Conservation (phyloP, 2,113 vertebrate species). For the Oriolus oriolus region DNA sequence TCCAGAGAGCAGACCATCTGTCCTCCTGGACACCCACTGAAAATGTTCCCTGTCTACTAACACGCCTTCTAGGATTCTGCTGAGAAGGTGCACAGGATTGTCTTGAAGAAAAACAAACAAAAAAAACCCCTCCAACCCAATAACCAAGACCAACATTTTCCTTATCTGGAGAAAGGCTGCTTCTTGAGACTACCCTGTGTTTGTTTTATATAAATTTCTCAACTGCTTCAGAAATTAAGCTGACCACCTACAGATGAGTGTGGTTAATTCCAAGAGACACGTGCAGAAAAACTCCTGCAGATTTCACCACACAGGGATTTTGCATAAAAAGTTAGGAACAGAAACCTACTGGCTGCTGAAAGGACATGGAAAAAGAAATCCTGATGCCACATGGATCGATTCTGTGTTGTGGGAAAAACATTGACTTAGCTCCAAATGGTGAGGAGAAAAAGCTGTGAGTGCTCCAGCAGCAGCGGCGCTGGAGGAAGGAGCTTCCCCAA, state of each 20-base stretch:
- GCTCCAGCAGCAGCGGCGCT: accelerated
- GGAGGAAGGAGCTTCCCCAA: not conserved
- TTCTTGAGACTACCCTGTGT: not conserved
- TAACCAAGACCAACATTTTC: not conserved
- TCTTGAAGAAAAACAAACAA: not conserved
- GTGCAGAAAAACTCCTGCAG: not conserved
- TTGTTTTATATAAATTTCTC: not conserved
- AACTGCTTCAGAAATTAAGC: not conserved
- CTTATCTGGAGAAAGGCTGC: not conserved
- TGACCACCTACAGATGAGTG: not conserved
- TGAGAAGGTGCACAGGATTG: not conserved
- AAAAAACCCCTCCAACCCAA: not conserved
- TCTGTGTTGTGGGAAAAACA: not conserved
- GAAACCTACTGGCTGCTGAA: not conserved
- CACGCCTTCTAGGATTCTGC: not conserved
- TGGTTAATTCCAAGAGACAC: not conserved
- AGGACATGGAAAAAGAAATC: not conserved
- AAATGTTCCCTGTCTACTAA: not conserved
- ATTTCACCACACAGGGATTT: not conserved
- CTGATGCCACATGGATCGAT: not conserved
- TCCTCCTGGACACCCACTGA: not conserved
- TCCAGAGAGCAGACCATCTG: not conserved
- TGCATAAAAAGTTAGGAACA: not conserved
- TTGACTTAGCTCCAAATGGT: not conserved
- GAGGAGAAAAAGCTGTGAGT: not conserved